Evolutionary conservation across 2,797 vertebrate species (phyloP), one percentile per base, ranked within the genome.

Genomic region (Diceros bicornis): DNA sequence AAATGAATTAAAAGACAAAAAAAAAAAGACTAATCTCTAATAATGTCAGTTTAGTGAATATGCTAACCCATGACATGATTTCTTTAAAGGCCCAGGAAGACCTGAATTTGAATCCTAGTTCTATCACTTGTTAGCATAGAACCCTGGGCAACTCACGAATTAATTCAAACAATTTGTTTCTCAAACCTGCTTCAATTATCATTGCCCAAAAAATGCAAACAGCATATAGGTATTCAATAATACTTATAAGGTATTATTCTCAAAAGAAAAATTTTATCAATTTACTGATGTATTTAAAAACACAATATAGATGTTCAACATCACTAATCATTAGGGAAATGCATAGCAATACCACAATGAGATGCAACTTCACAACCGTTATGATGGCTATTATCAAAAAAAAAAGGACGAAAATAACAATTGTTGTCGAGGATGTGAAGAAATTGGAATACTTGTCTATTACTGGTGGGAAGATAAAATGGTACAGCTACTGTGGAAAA

Each of bases 131-230:
- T 47, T 61, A 66, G 12, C 81, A 86, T 7, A 75, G 52, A 91
- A 87, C 10, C 17, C 47, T 82, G 18, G n/a, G 34, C 32, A 91
- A 69, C 34, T 68, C 7, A 85, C 37, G 4, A 81, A 71, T 84
- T 89, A 93, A 77, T 72, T 59, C 57, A 62, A 91, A 84, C 7
- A 47, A 69, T 75, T 69, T 96, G n/a, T 84, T 89, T 69, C 50
- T 55, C 62, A 84, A 71, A 89, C 3, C 32, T 78, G n/a, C 75
- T 82, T 91, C 20, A 92, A 69, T 85, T 93, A 72, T 64, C 74
- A 90, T 10, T 64, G 29, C 25, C 34, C n/a, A 6, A 7, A 64
- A 91, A 92, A 57, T 91, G 21, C 55, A 85, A 72, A 34, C 18
- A 25, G 25, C 14, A 41, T 17, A 50, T n/a, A 84, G 61, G 44